Base-by-base conservation (phyloP, 2,113 vertebrate genomes). In the Zosterops lateralis region DNA sequence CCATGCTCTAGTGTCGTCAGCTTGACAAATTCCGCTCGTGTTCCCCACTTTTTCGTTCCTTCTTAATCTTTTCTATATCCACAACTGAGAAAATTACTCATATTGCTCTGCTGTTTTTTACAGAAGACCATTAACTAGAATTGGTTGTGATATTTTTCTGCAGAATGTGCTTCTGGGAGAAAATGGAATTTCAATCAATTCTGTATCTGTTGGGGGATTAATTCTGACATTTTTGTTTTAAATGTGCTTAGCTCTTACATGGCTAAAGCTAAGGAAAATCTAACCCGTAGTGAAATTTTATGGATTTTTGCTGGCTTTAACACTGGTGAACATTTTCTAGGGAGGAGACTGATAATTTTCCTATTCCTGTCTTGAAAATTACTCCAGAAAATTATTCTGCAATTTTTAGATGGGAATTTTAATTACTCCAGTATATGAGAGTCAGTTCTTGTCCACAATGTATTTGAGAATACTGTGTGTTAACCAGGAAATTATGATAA, bases 121-220 rank as follows among this genome's bases (percentile, higher is more conserved):
- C 38, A 54, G 62, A 76, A 92, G 62, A 84, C 36, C 57, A 76
- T 90, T 91, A 87, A 84, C 36, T 68, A 32, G 50, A 84, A 65
- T 57, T 44, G 29, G 15, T 84, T 72, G 38, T 34, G 70, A 11
- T 75, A 78, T 84, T 90, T 89, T 96, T 84, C 48, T 84, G 29
- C 36, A 32, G 51, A 87, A 74, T 62, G 19, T 48, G 25, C 72
- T 87, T n/a, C 25, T 79, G 51, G 36, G 45, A 86, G 34, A 93
- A 92, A 90, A 75, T 17, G 65, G 56, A 78, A 84, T 84, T 92
- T 84, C 87, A 72, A 17, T 78, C 62, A 91, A 87, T 75, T 81
- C 16, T 58, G 3, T 82, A 29, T 62, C n/a, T 87, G 34, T 34
- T 34, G 34, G 34, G 28, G 50, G 32, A 47, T 92, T 68, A 36